A percentile compares a stretch with the other conserved stretches of the same genome.
Evolutionary conservation across 2,113 vertebrate species (phyloP).

Genomic region (Mirounga angustirostris): DNA sequence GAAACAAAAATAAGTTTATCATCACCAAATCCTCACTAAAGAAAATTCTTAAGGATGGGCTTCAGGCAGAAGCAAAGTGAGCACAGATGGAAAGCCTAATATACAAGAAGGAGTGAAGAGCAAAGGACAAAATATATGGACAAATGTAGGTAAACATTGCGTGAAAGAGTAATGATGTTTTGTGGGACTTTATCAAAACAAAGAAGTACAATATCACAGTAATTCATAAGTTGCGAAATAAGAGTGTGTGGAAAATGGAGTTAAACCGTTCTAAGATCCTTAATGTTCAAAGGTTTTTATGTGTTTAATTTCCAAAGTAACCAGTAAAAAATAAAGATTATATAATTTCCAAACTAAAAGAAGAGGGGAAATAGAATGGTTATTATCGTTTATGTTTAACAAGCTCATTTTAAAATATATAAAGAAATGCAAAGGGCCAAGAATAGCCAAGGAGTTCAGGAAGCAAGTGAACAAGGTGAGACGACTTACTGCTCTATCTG

Average conservation of each 20-base stretch:
- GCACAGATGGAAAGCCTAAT: neutral
- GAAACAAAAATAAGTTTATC: neutral
- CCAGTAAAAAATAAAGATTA: slow-evolving; percentile 9
- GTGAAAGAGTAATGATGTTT: neutral
- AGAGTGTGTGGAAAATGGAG: neutral
- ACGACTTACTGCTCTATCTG: neutral
- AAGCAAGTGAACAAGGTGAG: neutral
- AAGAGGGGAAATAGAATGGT: neutral
- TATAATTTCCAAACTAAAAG: slow-evolving; percentile 23
- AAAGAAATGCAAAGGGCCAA: neutral
- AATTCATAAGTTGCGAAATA: neutral
- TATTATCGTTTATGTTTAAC: neutral
- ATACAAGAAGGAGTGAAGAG: neutral
- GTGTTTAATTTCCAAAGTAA: slow-evolving; percentile 26
- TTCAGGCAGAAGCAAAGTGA: neutral
- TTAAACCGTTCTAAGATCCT: neutral
- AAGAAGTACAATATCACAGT: neutral
- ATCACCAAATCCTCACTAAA: neutral
- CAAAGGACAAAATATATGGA: neutral
- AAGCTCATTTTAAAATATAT: neutral
- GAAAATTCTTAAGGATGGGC: neutral
- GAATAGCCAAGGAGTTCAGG: neutral
- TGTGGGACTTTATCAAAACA: neutral
- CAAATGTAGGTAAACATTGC: neutral
- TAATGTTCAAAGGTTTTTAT: neutral